A percentile compares a stretch with the other conserved stretches of the same genome.
Evolutionary conservation across 1,140 invertebrate genomes (phyloP).

Genomic region (Cephus cinctus): DNA sequence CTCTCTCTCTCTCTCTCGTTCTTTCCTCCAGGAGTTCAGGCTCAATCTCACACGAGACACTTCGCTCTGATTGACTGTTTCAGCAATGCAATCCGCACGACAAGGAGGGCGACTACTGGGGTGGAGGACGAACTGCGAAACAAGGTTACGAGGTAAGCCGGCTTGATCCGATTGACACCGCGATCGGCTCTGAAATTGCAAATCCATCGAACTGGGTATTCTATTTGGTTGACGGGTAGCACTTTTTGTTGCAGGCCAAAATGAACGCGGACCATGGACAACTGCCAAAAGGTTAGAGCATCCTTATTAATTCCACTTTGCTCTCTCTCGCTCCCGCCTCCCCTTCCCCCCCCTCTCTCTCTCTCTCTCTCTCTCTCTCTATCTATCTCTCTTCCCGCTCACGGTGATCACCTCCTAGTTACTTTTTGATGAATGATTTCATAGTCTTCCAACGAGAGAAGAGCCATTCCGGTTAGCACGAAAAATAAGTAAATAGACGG

Average conservation of each 20-base stretch:
- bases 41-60: conserved; percentile 8
- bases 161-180: not conserved
- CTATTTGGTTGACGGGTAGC: conserved; percentile 53
- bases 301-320: conserved; percentile 2
- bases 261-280: conserved; percentile 60
- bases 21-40: not conserved
- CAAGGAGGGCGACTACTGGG: conserved; percentile 60
- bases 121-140: conserved; percentile 53
- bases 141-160: conserved; percentile 59
- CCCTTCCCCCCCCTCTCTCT: not conserved
- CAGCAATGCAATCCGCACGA: conserved; percentile 60
- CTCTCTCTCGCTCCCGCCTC: not conserved
- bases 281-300: conserved; percentile 59
- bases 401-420: too few relatives aligned
- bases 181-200: not conserved
- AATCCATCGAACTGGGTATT: conserved; percentile 27
- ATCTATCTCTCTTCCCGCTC: too few relatives aligned
- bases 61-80: conserved; percentile 34
- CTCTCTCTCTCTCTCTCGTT: conserved; percentile 14
- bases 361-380: too few relatives aligned
- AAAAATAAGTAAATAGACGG: too few relatives aligned
- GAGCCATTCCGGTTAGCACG: too few relatives aligned
- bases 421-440: too few relatives aligned
- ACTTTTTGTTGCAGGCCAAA: conserved; percentile 60
- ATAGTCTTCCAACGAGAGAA: too few relatives aligned